These are phyloP conservation scores for Cotesia congregata DNA, from an alignment of 2,888 invertebrate species.

Conservation along the genomic window DNA sequence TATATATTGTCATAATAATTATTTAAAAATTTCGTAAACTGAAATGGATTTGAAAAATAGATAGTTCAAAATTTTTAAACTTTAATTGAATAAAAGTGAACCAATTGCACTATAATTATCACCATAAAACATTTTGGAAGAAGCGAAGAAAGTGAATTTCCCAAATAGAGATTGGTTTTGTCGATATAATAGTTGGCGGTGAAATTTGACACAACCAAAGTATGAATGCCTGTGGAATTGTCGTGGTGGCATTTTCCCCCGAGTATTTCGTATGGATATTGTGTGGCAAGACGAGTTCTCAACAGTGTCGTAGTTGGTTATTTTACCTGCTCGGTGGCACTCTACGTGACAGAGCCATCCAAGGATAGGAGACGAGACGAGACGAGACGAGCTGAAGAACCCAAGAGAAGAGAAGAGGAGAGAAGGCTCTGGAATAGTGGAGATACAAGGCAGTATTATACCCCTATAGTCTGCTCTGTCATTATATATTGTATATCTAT, in stretches of 20 bases:
- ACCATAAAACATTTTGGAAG: no score
- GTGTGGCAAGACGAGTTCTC: slow-evolving; percentile 10
- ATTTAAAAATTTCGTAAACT: no score
- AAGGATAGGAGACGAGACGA: slow-evolving; percentile 18
- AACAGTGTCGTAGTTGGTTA: slow-evolving; percentile 23
- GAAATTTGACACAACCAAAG: slow-evolving; percentile 17
- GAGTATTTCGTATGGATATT: slow-evolving; percentile 16
- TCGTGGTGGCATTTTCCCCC: neutral
- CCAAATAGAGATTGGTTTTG: neutral
- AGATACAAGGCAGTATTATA: neutral
- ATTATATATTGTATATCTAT: slow-evolving; percentile 2
- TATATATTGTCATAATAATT: no score
- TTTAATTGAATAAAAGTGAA: no score
- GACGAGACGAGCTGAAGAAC: neutral
- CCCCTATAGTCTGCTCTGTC: neutral
- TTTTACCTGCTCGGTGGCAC: slow-evolving; percentile 6
- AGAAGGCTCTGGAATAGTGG: neutral
- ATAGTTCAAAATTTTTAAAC: neutral
- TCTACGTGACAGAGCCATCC: slow-evolving; percentile 19
- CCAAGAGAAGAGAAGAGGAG: slow-evolving; percentile 8
- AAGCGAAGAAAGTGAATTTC: neutral
- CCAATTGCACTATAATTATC: no score
- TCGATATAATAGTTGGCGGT: neutral
- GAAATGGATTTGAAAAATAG: no score
- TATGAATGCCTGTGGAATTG: slow-evolving; percentile 17